A percentile compares a stretch with the other conserved stretches of the same genome.
phyloP scores from a whole-genome alignment of 1,140 invertebrate genomes.

The Paracyclopina nana region DNA sequence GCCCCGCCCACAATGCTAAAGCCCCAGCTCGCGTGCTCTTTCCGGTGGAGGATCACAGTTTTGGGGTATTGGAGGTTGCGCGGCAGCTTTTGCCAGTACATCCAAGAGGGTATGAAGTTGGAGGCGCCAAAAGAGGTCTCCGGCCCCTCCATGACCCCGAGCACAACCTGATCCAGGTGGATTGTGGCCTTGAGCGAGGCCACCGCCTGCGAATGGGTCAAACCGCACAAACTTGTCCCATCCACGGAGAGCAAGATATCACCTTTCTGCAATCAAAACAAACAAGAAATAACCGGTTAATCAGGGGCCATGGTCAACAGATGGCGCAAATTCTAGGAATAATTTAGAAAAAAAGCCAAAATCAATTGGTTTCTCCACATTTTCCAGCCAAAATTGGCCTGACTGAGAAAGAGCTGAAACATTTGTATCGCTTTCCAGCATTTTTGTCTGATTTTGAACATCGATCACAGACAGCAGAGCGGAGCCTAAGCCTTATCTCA shows the following conservation, averaged over 20 bases:
- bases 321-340: too few relatives aligned
- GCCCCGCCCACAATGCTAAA: conserved; percentile 33
- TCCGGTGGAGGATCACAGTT: conserved; percentile 27
- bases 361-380: too few relatives aligned
- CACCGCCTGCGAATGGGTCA: conserved; percentile 31
- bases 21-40: conserved; percentile 26
- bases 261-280: conserved; percentile 27
- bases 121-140: conserved; percentile 27
- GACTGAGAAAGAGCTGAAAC: too few relatives aligned
- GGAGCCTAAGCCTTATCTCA: too few relatives aligned
- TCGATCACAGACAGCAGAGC: too few relatives aligned
- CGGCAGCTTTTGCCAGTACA: conserved; percentile 33
- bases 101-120: conserved; percentile 33
- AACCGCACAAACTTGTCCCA: conserved; percentile 27
- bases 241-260: conserved; percentile 32
- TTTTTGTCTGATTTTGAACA: too few relatives aligned
- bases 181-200: conserved; percentile 28
- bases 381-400: too few relatives aligned
- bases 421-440: too few relatives aligned
- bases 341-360: too few relatives aligned
- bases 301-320: too few relatives aligned
- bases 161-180: conserved; percentile 24
- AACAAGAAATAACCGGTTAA: too few relatives aligned
- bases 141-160: conserved; percentile 29
- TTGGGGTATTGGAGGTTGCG: conserved; percentile 30